Conservation (phyloP, 2,888 invertebrate species). For the Cistogaster globosa region DNA sequence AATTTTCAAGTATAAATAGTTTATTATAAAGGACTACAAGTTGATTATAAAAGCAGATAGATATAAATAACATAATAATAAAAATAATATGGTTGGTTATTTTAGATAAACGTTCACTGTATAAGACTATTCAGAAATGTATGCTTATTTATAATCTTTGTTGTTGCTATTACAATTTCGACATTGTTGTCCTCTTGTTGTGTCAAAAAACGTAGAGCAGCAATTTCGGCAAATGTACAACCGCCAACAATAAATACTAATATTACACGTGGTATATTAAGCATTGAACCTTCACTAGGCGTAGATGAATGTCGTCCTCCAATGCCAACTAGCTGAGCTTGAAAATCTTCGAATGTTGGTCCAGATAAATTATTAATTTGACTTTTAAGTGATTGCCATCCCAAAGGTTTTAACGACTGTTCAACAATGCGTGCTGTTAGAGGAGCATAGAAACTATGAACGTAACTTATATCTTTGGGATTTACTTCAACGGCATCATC, state of each 20-base stretch:
- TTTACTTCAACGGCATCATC: constrained; percentile 93
- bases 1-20: too few species aligned
- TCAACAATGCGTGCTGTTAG: constrained; percentile 94
- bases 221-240: constrained; percentile 97
- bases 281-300: constrained; percentile 85
- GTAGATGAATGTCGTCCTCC: constrained; percentile 85
- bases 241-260: constrained; percentile 98
- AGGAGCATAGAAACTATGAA: constrained; percentile 97
- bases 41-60: too few species aligned
- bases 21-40: too few species aligned
- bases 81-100: too few species aligned
- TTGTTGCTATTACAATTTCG: constrained; percentile 95
- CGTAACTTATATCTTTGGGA: constrained; percentile 94
- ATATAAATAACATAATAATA: too few species aligned
- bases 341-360: constrained; percentile 88
- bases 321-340: constrained; percentile 84
- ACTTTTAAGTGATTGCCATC: constrained; percentile 92
- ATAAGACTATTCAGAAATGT: constrained; percentile 91
- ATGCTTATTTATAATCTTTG: constrained; percentile 95
- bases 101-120: constrained; percentile 64
- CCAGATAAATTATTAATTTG: constrained; percentile 90
- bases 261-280: constrained; percentile 85
- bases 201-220: constrained; percentile 88
- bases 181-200: constrained; percentile 92
- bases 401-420: constrained; percentile 89